A percentile compares a stretch with the other conserved stretches of the same genome.
These are phyloP conservation scores for Vesta saturnalis DNA, from an alignment of 2,888 invertebrate genomes.

Conservation along the genomic window DNA sequence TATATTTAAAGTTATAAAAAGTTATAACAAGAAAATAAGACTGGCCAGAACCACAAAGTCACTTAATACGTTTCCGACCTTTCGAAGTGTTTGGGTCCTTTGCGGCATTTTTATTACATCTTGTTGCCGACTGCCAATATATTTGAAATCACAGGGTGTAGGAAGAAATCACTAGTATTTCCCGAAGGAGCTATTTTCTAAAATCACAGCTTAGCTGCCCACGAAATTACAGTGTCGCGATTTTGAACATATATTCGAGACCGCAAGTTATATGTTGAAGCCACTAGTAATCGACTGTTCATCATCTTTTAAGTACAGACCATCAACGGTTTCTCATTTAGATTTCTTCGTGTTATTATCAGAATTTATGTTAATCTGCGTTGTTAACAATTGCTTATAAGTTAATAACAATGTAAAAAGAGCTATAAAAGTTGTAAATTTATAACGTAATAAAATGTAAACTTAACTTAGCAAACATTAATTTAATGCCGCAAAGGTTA, in stretches of 20 bases:
- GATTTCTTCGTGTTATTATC: slow-evolving; percentile 6
- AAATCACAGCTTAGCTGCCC: slow-evolving; percentile 62
- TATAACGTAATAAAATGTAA: slow-evolving; percentile 17
- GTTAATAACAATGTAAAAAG: slow-evolving; percentile 6
- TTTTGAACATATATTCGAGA: slow-evolving; percentile 48
- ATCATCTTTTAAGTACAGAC: slow-evolving; percentile 30
- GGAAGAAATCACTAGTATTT: slow-evolving; percentile 59
- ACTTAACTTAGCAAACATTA: slow-evolving; percentile 45
- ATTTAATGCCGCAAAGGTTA: slow-evolving; percentile 48
- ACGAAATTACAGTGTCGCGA: slow-evolving; percentile 61
- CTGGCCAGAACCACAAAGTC: slow-evolving; percentile 40
- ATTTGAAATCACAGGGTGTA: slow-evolving; percentile 63
- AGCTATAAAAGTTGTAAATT: slow-evolving; percentile 23
- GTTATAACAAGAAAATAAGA: slow-evolving; percentile 51
- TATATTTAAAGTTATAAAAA: slow-evolving; percentile 43
- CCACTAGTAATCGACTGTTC: slow-evolving; percentile 39
- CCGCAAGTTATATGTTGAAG: slow-evolving; percentile 45
- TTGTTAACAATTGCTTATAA: slow-evolving; percentile 15
- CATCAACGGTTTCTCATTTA: slow-evolving; percentile 24
- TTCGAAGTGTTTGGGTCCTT: slow-evolving; percentile 46
- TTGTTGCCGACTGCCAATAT: slow-evolving; percentile 63
- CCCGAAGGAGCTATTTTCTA: slow-evolving; percentile 60
- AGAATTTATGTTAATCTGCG: slow-evolving; percentile 7
- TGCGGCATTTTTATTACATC: slow-evolving; percentile 61
- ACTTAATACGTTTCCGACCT: slow-evolving; percentile 50